Percentiles rank a stretch among this genome's conserved stretches.
These are phyloP conservation scores for Gallinago stenura DNA, from an alignment of 2,797 vertebrate species.

Conservation along the genomic window DNA sequence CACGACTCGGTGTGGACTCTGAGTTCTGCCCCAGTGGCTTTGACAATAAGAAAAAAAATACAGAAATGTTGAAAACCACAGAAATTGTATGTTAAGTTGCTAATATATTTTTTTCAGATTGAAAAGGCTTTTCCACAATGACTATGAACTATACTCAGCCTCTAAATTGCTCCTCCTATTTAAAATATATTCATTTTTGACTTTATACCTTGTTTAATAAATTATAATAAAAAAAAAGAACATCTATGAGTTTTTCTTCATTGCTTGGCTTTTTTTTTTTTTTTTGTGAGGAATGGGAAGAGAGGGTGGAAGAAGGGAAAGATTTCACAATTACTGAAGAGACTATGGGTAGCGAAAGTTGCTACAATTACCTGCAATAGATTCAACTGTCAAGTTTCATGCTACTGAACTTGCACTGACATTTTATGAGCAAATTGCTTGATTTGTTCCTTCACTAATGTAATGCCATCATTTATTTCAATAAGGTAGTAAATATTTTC, in stretches of 20 bases:
- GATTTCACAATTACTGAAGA: slow-evolving; percentile 41
- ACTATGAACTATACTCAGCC: not conserved
- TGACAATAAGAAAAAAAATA: not conserved
- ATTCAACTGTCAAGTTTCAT: slow-evolving; percentile 68
- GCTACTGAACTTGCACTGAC: slow-evolving; percentile 56
- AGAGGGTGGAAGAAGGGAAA: not conserved
- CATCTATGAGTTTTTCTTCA: not conserved
- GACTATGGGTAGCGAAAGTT: slow-evolving; percentile 56
- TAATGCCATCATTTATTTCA: slow-evolving; percentile 73
- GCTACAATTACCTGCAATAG: slow-evolving; percentile 67
- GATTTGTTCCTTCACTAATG: slow-evolving; percentile 73
- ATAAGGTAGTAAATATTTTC: slow-evolving; percentile 81
- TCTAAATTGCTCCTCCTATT: not conserved
- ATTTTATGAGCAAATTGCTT: slow-evolving; percentile 73
- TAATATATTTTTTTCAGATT: not conserved
- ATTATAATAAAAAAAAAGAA: not conserved
- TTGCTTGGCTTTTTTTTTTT: not conserved
- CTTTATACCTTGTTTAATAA: not conserved
- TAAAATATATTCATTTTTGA: not conserved
- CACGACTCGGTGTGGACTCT: fast-evolving
- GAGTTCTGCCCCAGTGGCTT: not conserved
- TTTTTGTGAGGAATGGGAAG: slow-evolving; percentile 10
- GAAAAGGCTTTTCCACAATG: not conserved
- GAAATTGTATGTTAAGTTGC: not conserved
- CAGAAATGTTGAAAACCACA: not conserved